These are phyloP conservation scores for Romanogobio albipinnatus DNA, from an alignment of 2,113 vertebrate species.

Conservation along the genomic window DNA sequence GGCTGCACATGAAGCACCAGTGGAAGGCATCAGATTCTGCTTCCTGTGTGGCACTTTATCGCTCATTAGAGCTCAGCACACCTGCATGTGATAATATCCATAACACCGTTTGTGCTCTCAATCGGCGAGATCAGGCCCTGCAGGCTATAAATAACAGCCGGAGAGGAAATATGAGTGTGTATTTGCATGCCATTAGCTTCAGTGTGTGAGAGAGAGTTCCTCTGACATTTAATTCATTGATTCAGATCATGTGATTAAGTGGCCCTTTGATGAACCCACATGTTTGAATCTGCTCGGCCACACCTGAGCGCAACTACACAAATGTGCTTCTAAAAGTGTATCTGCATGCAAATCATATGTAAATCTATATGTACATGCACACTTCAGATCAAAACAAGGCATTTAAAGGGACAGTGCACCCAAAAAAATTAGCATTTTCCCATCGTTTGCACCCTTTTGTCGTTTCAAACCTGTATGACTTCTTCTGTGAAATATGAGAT, in stretches of 20 bases:
- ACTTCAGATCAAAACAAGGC: background rate
- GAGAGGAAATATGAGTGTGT: background rate
- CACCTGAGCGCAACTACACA: background rate
- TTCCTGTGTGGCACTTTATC: conserved; percentile 3
- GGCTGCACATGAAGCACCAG: background rate
- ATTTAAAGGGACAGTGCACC: background rate
- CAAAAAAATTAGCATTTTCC: no score
- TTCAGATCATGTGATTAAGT: background rate
- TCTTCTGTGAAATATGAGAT: background rate
- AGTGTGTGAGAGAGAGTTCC: background rate
- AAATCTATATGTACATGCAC: background rate
- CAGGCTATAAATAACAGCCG: conserved; percentile 6
- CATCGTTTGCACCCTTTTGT: background rate
- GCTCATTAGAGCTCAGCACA: background rate
- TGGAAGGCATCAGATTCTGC: conserved; percentile 7
- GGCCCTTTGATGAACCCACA: background rate
- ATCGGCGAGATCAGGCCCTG: background rate
- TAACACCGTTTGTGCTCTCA: background rate
- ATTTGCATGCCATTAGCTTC: background rate
- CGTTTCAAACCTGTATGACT: background rate
- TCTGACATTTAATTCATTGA: background rate
- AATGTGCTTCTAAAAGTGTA: background rate
- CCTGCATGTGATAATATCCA: conserved; percentile 23
- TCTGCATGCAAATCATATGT: conserved; percentile 6
- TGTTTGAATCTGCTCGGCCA: conserved; percentile 1